Conservation (phyloP, 1,140 invertebrate genomes). For the Luehdorfia chinensis region DNA sequence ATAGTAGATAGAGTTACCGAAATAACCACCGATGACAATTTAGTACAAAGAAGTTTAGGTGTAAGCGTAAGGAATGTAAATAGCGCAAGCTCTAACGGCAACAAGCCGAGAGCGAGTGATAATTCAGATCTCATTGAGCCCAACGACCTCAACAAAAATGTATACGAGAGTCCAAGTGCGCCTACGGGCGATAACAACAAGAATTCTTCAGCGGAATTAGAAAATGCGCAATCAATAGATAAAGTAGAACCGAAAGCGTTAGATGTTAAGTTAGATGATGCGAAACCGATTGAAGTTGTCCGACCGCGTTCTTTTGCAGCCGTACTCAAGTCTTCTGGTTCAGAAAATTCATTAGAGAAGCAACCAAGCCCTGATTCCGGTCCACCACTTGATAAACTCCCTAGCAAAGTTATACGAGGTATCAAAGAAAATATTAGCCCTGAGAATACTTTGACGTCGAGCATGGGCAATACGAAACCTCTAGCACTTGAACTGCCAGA, state of each 20-base stretch:
- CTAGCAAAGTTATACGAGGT: slow-evolving; percentile 63
- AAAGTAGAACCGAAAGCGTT: slow-evolving; percentile 27
- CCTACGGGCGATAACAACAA: slow-evolving; percentile 21
- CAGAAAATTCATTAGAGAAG: slow-evolving; percentile 57
- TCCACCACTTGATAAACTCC: slow-evolving; percentile 64
- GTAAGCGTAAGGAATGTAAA: slow-evolving; percentile 54
- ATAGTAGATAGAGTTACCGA: slow-evolving; percentile 52
- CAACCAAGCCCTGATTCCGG: slow-evolving; percentile 58
- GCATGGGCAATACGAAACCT: slow-evolving; percentile 59
- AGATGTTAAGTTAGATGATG: slow-evolving; percentile 27
- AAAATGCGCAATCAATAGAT: no score
- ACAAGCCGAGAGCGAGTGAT: slow-evolving; percentile 42
- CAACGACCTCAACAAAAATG: slow-evolving; percentile 55
- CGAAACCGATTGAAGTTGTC: slow-evolving; percentile 19
- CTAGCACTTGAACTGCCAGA: slow-evolving; percentile 56
- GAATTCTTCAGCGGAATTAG: no score
- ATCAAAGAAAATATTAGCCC: slow-evolving; percentile 76
- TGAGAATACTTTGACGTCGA: slow-evolving; percentile 68
- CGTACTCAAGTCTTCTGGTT: slow-evolving; percentile 55
- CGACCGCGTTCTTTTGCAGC: slow-evolving; percentile 59
- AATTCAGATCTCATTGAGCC: slow-evolving; percentile 59
- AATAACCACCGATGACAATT: slow-evolving; percentile 64
- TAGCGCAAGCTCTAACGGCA: slow-evolving; percentile 32
- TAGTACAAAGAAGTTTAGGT: slow-evolving; percentile 75
- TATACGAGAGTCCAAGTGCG: slow-evolving; percentile 25